Evolutionary conservation across 1,140 invertebrate species (phyloP).

Genomic region (Lycorma delicatula): DNA sequence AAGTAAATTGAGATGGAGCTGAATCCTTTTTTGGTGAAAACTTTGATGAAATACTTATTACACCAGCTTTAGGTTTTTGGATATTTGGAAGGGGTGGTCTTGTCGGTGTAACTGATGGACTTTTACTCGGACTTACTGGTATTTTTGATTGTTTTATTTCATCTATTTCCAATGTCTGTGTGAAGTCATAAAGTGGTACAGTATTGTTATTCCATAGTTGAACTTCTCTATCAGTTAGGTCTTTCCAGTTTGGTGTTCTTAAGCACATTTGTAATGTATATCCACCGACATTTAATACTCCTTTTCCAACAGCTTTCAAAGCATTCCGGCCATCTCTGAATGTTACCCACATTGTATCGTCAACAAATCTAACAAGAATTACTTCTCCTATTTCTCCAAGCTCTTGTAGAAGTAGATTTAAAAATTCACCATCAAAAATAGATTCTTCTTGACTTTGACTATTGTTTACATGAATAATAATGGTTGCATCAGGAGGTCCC

Average conservation of each 20-base stretch:
- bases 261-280: conserved; percentile 61
- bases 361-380: conserved; percentile 85
- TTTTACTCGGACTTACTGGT: conserved; percentile 37
- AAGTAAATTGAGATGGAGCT: conserved; percentile 20
- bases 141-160: conserved; percentile 42
- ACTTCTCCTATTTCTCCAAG: conserved; percentile 72
- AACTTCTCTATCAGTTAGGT: conserved; percentile 70
- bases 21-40: conserved; percentile 23
- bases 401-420: conserved; percentile 60
- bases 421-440: conserved; percentile 58
- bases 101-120: conserved; percentile 29
- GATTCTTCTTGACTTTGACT: conserved; percentile 37
- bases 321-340: conserved; percentile 80
- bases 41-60: conserved; percentile 34
- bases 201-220: conserved; percentile 75
- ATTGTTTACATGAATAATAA: conserved; percentile 58
- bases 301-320: conserved; percentile 57
- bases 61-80: conserved; percentile 33
- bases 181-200: conserved; percentile 53
- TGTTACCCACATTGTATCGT: conserved; percentile 78
- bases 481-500: conserved; percentile 92
- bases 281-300: conserved; percentile 41
- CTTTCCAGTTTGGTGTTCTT: conserved; percentile 77
- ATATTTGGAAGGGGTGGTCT: conserved; percentile 26
- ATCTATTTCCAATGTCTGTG: conserved; percentile 30